Evolutionary conservation across 23 tunicate species (phyloP), one percentile per base, ranked within the genome.

Genomic region (Oikopleura vanhoeffeni): DNA sequence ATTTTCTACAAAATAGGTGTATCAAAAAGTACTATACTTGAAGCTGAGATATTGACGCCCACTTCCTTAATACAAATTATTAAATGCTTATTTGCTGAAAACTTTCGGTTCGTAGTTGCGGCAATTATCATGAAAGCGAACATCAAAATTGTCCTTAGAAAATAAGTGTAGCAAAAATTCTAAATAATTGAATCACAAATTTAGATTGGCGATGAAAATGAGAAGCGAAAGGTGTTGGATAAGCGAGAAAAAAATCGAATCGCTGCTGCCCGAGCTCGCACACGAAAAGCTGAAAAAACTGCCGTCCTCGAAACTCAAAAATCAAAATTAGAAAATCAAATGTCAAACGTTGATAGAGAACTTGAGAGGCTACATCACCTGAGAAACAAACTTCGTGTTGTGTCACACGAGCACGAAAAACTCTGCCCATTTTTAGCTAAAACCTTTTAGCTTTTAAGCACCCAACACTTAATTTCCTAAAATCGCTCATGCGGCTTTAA

Each of bases 191-290:
- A n/a, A n/a, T n/a, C 64, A 13, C 13, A 49, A 49, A 49, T 71
- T 71, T 30, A 71, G 79, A 71, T 71, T 13, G 4, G 38, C 38
- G 79, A 71, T 30, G 79, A 24, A 28, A 30, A 71, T 13, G 79
- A 71, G 79, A 33, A 38, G 4, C 27, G 35, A 71, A 71, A 30
- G 32, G 79, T 71, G 36, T 38, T 71, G 36, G 79, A 71, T 18
- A 71, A 71, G 79, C 79, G 79, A 33, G 79, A 71, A 71, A 71
- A 71, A 38, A 71, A 71, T 30, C 79, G 79, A 28, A 38, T 30
- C 2, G 79, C 79, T 30, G 79, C 79, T 4, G 79, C 79, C 38
- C 27, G 35, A 28, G 79, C 79, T 28, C 79, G 79, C 38, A 71
- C 27, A 24, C 27, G 79, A 71, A 71, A 71, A 38, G 36, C 3